A percentile compares a stretch with the other conserved stretches of the same genome.
These are phyloP conservation scores for Turdus rufiventris DNA, from an alignment of 2,113 vertebrate genomes.

Conservation along the genomic window DNA sequence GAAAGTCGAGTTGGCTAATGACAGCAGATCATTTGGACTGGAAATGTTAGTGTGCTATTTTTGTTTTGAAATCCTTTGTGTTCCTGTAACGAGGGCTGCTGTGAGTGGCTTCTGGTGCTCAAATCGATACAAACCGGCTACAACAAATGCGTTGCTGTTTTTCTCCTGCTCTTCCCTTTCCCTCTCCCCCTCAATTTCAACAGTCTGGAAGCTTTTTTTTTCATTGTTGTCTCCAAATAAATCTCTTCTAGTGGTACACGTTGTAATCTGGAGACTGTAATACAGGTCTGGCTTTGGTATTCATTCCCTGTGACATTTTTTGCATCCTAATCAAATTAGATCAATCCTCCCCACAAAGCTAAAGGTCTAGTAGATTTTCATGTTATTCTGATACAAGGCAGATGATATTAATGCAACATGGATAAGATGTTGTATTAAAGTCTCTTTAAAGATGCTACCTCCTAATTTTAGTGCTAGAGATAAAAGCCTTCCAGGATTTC, in stretches of 20 bases:
- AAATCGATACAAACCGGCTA: constrained; percentile 23
- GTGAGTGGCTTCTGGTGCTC: constrained; percentile 18
- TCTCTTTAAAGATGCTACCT: constrained; percentile 3
- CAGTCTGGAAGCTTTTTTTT: not conserved
- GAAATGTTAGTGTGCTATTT: constrained; percentile 19
- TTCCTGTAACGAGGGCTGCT: constrained; percentile 24
- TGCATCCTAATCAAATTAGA: constrained; percentile 19
- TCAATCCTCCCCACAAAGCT: not conserved
- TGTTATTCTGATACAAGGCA: not conserved
- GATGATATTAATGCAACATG: not conserved
- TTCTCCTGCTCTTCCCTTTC: not conserved
- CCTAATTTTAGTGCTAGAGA: constrained; percentile 3
- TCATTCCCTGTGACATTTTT: not conserved
- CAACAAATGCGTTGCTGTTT: constrained; percentile 18
- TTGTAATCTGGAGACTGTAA: not conserved
- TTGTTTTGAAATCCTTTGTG: constrained; percentile 32
- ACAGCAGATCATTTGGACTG: constrained; percentile 9
- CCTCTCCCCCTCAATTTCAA: not conserved
- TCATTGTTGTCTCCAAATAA: constrained; percentile 1
- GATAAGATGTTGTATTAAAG: not conserved
- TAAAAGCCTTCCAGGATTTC: constrained; percentile 33
- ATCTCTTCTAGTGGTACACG: not conserved
- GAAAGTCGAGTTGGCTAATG: not conserved
- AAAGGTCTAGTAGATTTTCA: not conserved
- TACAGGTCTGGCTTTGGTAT: not conserved